Evolutionary conservation across 2,888 invertebrate genomes (phyloP), one percentile per base, ranked within the genome.

Genomic region (Ernsta delagoae): DNA sequence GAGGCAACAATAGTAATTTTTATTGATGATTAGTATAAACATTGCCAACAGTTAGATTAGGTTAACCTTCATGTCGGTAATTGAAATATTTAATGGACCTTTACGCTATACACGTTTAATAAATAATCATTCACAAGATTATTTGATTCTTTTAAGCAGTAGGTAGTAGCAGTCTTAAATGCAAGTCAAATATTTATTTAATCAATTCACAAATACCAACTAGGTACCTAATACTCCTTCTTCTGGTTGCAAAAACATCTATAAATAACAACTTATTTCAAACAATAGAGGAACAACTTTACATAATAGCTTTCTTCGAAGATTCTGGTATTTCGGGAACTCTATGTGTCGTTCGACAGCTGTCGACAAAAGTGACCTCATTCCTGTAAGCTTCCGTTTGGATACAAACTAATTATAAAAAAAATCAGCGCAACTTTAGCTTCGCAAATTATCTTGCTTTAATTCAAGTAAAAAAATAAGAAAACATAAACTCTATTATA

Each of bases 301-400:
- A 62, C 62, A 66, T 65, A 64, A 66, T 65, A 43, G 62, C 61
- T 62, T 61, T 62, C 64, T 50, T 65, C 64, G 39, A 64, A 64
- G 50, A 59, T 70, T 70, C 66, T 89, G 59, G 63, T 69, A 89
- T 89, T 90, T 85, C 86, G 81, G 86, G 87, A 86, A 81, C 77
- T 76, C 83, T 82, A 85, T 84, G 83, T 75, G 81, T 78, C 85
- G 85, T 89, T 90, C 89, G 87, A 90, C 89, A 89, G 87, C 86
- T 85, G 89, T 82, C 81, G 81, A 74, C 83, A 78, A 79, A 81
- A 69, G 59, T 59, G 68, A 16, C 68, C 68, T 68, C 62, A 63
- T 68, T 68, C 59, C 50, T 57, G 16, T 31, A 3, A 77, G 76
- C 76, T 70, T 70, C 70, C 69, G 69, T 57, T 50, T 68, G 31